These are phyloP conservation scores for Drosophila sp. DNA, from an alignment of 1,140 invertebrate genomes.

Conservation along the genomic window DNA sequence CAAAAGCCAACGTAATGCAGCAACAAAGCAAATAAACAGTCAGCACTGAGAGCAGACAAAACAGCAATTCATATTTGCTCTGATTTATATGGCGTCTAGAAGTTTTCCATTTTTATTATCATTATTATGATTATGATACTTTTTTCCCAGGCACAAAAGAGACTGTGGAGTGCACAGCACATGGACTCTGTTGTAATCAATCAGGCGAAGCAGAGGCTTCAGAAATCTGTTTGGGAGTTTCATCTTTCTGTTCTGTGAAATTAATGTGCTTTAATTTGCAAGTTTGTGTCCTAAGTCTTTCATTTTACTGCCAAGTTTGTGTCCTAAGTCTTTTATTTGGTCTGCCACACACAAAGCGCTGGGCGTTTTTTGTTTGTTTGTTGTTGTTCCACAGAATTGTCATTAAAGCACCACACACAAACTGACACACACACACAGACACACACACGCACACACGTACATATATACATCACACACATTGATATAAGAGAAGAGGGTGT, in stretches of 20 bases:
- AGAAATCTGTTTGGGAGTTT: constrained; percentile 30
- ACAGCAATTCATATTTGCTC: constrained; percentile 81
- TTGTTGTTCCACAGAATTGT: constrained; percentile 73
- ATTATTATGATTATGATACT: constrained; percentile 80
- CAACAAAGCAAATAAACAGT: constrained; percentile 75
- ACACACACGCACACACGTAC: constrained; percentile 17
- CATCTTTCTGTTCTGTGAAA: constrained; percentile 51
- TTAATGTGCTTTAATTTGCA: constrained; percentile 83
- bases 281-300: constrained; percentile 83
- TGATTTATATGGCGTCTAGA: constrained; percentile 83
- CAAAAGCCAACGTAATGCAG: constrained; percentile 64
- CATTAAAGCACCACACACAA: constrained; percentile 75
- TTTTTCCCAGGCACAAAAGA: constrained; percentile 56
- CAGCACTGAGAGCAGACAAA: constrained; percentile 61
- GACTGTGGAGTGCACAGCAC: constrained; percentile 1
- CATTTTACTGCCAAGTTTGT: constrained; percentile 72
- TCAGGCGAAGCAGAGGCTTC: constrained; percentile 52
- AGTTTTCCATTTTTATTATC: constrained; percentile 83
- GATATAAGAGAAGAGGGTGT: constrained; percentile 48
- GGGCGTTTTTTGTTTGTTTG: constrained; percentile 25
- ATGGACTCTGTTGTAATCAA: constrained; percentile 66
- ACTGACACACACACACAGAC: constrained; percentile 50
- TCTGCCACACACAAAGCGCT: constrained; percentile 68
- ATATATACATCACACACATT: neutral
- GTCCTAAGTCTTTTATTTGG: constrained; percentile 79